phyloP scores from a whole-genome alignment of 2,797 vertebrate species.

The Cetoscarus ocellatus region DNA sequence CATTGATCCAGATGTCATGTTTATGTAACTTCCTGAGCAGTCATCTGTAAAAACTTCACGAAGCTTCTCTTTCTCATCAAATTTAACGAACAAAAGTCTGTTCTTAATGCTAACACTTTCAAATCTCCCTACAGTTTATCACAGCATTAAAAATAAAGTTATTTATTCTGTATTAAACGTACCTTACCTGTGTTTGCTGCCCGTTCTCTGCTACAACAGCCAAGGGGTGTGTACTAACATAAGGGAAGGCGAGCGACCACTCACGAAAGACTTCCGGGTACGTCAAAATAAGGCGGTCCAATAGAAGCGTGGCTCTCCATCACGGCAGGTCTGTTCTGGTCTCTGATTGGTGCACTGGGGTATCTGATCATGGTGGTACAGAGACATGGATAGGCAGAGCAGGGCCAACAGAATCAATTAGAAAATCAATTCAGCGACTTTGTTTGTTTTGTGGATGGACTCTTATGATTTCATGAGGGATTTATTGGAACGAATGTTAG shows the following conservation, averaged over 20 bases:
- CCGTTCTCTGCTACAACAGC: background rate
- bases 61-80: fast-evolving
- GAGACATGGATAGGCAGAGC: background rate
- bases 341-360: slow-evolving; percentile 60
- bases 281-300: slow-evolving; percentile 17
- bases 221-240: background rate
- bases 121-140: fast-evolving
- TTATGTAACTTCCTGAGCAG: background rate
- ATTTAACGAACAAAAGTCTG: background rate
- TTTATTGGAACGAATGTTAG: no score
- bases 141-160: background rate
- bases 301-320: slow-evolving; percentile 29
- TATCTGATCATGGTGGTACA: slow-evolving; percentile 74
- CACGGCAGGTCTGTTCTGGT: slow-evolving; percentile 51
- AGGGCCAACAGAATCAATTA: background rate
- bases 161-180: fast-evolving
- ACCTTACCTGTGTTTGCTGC: slow-evolving; percentile 44
- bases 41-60: background rate
- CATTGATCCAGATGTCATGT: background rate
- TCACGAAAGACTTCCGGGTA: fast-evolving
- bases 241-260: slow-evolving; percentile 34
- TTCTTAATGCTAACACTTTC: fast-evolving
- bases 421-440: no score
- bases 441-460: no score
- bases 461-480: no score